Conservation (phyloP, 1,140 invertebrate species). For the Linepithema humile region DNA sequence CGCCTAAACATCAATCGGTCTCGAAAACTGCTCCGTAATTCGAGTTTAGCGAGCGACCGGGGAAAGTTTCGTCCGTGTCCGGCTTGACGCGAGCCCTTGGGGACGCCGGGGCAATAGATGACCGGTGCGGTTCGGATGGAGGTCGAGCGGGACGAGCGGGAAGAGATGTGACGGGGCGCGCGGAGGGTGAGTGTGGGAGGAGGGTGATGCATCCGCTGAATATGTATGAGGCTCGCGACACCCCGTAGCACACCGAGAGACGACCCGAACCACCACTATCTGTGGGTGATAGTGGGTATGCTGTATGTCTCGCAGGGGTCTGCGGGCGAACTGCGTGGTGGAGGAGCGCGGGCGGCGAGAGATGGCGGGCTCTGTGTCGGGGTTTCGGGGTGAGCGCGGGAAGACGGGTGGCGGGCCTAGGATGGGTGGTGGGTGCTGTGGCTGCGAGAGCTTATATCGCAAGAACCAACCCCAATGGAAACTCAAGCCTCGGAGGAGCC, state of each 20-base stretch:
- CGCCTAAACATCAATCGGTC: constrained; percentile 83
- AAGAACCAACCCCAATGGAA: constrained; percentile 83
- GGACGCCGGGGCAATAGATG: constrained; percentile 82
- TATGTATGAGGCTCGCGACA: constrained; percentile 84
- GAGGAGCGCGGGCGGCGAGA: constrained; percentile 46
- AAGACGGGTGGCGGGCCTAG: constrained; percentile 46
- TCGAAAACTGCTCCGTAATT: constrained; percentile 83
- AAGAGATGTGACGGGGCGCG: constrained; percentile 19
- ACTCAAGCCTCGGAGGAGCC: constrained; percentile 79
- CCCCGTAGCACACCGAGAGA: constrained; percentile 80
- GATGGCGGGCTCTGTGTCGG: constrained; percentile 59
- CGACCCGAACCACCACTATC: constrained; percentile 82
- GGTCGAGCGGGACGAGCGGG: constrained; percentile 63
- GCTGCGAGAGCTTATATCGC: constrained; percentile 80
- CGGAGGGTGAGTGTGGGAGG: constrained; percentile 53
- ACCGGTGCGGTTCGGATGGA: constrained; percentile 71
- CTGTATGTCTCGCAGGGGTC: constrained; percentile 80
- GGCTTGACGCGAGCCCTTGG: constrained; percentile 66
- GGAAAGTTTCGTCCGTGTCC: constrained; percentile 78
- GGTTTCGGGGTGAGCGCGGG: constrained; percentile 52
- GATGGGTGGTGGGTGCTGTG: constrained; percentile 70
- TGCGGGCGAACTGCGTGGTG: constrained; percentile 67
- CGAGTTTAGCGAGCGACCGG: constrained; percentile 76
- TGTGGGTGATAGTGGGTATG: constrained; percentile 83
- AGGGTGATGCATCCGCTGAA: constrained; percentile 83